A percentile compares a stretch with the other conserved stretches of the same genome.
phyloP scores from a whole-genome alignment of 2,888 invertebrate genomes.

The Unio pictorum region DNA sequence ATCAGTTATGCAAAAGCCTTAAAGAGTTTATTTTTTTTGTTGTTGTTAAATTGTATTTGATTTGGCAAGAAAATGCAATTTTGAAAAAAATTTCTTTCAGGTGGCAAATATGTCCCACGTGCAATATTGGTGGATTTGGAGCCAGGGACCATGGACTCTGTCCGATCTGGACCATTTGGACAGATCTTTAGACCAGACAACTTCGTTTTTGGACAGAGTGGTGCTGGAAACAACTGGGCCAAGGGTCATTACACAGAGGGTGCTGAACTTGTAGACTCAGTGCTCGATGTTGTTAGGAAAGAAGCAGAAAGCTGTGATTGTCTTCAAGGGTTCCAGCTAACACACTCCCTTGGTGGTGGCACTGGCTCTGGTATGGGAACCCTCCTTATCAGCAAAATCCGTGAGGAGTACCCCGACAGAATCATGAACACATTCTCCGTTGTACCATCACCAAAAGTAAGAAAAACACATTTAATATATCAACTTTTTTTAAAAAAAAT shows the following conservation, averaged over 20 bases:
- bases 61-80: too few species aligned
- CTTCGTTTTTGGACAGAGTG: slow-evolving; percentile 84
- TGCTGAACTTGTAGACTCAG: slow-evolving; percentile 75
- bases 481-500: too few species aligned
- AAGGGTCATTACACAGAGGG: slow-evolving; percentile 94
- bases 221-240: slow-evolving; percentile 81
- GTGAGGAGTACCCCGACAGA: slow-evolving; percentile 59
- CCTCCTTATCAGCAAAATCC: slow-evolving; percentile 55
- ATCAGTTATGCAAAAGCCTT: too few species aligned
- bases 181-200: slow-evolving; percentile 85
- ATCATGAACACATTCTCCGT: slow-evolving; percentile 95
- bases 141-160: slow-evolving; percentile 97
- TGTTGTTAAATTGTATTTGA: too few species aligned
- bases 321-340: slow-evolving; percentile 55
- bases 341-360: slow-evolving; percentile 57
- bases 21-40: too few species aligned
- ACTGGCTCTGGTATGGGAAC: slow-evolving; percentile 60
- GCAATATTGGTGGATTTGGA: slow-evolving; percentile 94
- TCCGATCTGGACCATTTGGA: slow-evolving; percentile 92
- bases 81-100: slow-evolving; percentile 14
- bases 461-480: neutral
- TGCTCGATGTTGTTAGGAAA: slow-evolving; percentile 61
- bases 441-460: slow-evolving; percentile 84
- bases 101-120: slow-evolving; percentile 92
- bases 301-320: slow-evolving; percentile 62